Evolutionary conservation across 2,797 vertebrate genomes (phyloP).

Genomic region (Sebastes trivittatus): DNA sequence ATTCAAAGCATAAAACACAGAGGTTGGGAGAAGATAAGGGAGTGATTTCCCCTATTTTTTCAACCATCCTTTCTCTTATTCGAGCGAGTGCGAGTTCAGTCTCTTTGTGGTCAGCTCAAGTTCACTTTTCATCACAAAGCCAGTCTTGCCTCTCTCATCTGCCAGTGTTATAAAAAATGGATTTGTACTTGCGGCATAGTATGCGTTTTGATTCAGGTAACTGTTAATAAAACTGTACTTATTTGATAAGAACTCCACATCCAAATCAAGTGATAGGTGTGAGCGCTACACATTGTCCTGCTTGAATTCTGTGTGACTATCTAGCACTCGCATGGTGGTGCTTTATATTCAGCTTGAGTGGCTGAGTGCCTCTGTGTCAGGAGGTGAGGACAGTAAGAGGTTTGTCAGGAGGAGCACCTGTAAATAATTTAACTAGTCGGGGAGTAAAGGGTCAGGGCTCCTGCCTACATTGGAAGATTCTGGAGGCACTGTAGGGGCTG

Average conservation of each 20-base stretch:
- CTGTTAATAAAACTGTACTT: constrained; percentile 7
- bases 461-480: constrained; percentile 47
- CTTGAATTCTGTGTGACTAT: background rate
- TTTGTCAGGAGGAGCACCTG: constrained; percentile 60
- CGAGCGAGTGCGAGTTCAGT: constrained; percentile 45
- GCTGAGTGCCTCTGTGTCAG: constrained; percentile 58
- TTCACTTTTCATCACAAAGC: constrained; percentile 65
- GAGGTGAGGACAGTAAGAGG: constrained; percentile 64
- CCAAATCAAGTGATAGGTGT: background rate
- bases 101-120: constrained; percentile 54
- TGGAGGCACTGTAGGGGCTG: constrained; percentile 15
- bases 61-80: constrained; percentile 55
- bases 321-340: background rate
- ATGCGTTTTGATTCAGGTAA: constrained; percentile 12
- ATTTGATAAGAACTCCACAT: constrained; percentile 9
- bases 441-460: constrained; percentile 69
- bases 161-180: background rate
- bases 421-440: constrained; percentile 73
- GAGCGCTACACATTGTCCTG: background rate
- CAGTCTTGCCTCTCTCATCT: constrained; percentile 39
- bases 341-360: constrained; percentile 60
- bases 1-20: constrained; percentile 75
- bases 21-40: constrained; percentile 65
- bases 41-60: constrained; percentile 50
- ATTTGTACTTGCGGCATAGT: background rate